Percentiles rank a stretch among this genome's conserved stretches.
Conservation (phyloP, 2,113 vertebrate species). For the Cyanoramphus novaezelandiae region DNA sequence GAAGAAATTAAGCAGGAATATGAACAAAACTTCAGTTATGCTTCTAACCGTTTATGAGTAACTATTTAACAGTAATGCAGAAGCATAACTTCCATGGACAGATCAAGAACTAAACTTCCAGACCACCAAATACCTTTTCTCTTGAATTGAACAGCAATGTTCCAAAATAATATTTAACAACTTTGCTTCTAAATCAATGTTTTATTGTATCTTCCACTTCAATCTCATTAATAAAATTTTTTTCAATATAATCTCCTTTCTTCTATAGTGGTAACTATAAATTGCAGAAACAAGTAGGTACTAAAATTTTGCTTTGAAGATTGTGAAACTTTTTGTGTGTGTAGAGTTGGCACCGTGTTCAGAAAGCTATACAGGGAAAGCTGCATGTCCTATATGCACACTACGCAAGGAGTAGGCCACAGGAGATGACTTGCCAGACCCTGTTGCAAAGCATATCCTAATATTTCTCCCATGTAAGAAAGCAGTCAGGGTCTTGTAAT, state of each 20-base stretch:
- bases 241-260: background rate
- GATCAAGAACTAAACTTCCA: background rate
- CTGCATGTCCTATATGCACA: background rate
- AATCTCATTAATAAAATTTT: background rate
- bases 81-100: background rate
- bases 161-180: background rate
- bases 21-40: background rate
- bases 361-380: background rate
- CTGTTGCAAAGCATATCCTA: background rate
- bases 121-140: background rate
- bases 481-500: background rate
- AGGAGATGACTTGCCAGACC: background rate
- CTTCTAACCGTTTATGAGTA: background rate
- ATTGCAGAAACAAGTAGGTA: background rate
- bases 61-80: background rate
- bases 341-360: background rate
- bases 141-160: background rate
- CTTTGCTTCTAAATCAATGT: background rate
- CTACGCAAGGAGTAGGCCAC: background rate
- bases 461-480: background rate
- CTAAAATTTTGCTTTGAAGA: background rate
- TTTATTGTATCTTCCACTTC: background rate
- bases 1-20: background rate
- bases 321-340: background rate
- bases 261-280: background rate